Evolutionary conservation across 2,888 invertebrate species (phyloP).

Genomic region (Phoenoteleia sp.): DNA sequence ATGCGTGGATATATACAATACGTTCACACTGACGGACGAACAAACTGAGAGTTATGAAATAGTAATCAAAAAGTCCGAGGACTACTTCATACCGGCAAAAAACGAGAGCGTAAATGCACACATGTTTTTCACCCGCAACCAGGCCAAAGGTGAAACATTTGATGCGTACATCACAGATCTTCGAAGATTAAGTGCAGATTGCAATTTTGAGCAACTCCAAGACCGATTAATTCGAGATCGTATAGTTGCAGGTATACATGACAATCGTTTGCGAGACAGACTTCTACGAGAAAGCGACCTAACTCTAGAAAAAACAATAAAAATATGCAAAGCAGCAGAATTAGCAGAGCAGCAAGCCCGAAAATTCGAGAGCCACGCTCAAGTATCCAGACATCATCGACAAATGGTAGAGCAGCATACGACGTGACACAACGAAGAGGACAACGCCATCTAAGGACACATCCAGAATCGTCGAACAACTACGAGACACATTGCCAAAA

Average conservation of each 20-base stretch:
- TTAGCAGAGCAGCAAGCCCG: slow-evolving; percentile 62
- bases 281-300: slow-evolving; percentile 73
- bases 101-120: slow-evolving; percentile 70
- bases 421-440: neutral
- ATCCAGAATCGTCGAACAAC: no score
- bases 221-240: slow-evolving; percentile 75
- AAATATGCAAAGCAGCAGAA: slow-evolving; percentile 72
- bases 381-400: slow-evolving; percentile 28
- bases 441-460: neutral
- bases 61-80: slow-evolving; percentile 70
- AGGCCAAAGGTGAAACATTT: slow-evolving; percentile 69
- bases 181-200: slow-evolving; percentile 71
- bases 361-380: slow-evolving; percentile 53
- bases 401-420: neutral
- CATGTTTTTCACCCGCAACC: slow-evolving; percentile 73
- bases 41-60: slow-evolving; percentile 3
- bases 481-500: no score
- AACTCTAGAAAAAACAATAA: slow-evolving; percentile 60
- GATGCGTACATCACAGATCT: slow-evolving; percentile 73
- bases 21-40: slow-evolving; percentile 67
- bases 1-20: slow-evolving; percentile 75
- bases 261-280: slow-evolving; percentile 69
- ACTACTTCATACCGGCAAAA: slow-evolving; percentile 49
- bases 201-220: slow-evolving; percentile 71
- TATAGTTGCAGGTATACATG: slow-evolving; percentile 72